Base-by-base conservation (phyloP, 37 sponge, comb jelly and placozoan species). In the Crambe crambe region DNA sequence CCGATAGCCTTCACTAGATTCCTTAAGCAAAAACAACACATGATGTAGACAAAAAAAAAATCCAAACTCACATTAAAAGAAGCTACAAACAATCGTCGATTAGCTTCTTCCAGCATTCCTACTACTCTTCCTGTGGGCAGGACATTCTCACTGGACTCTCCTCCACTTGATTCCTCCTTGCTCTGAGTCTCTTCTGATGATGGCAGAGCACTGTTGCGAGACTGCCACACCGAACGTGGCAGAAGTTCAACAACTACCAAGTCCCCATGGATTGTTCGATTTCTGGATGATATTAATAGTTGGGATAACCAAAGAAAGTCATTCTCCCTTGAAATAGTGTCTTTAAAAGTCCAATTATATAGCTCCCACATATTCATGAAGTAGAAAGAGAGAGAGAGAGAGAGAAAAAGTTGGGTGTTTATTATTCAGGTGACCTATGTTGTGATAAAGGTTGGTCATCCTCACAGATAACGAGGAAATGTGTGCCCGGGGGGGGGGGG, bases 241-340 rank as follows among this genome's bases (percentile, higher is more conserved):
- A 89, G 74, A 23, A 89, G 54, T 34, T 72, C 27, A 21, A 92
- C 86, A 25, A 74, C 90, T 18, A 92, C 93, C 34, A 70, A 23
- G 59, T 92, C 93, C 72, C 86, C 81, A 60, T 88, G 90, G 37
- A 92, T 80, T 36, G 86, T 86, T 40, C 93, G 68, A 61, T 92
- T 92, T 69, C 92, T 91, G 40, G 40, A 21, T 0, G n/a, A n/a
- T n/a, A n/a, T n/a, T n/a, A n/a, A n/a, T n/a, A n/a, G n/a, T n/a
- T n/a, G n/a, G 30, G 25, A 18, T 22, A 26, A 4, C 23, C 23
- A 17, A 72, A 22, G 5, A 22, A 8, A n/a, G 23, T 35, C 68
- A 34, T 61, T 2, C 26, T 58, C n/a, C n/a, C n/a, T n/a, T n/a
- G n/a, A n/a, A n/a, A n/a, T n/a, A n/a, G n/a, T n/a, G n/a, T n/a